Percentiles rank a stretch among this genome's conserved stretches.
phyloP scores from a whole-genome alignment of 2,888 invertebrate species.

The Apotomis betuletana region DNA sequence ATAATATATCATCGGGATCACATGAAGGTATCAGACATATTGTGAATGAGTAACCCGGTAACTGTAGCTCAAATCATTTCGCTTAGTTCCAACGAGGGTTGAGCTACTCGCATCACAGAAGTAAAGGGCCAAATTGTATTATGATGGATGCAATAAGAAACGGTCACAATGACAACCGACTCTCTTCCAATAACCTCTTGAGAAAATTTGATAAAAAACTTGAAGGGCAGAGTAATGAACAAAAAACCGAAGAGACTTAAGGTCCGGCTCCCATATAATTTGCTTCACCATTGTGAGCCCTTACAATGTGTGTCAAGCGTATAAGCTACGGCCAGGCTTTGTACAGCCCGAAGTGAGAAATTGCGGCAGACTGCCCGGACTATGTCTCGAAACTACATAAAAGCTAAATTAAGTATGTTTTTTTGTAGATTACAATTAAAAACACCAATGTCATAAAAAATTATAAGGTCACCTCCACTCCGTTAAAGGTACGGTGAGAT shows the following conservation, averaged over 20 bases:
- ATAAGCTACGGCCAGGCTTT: slow-evolving; percentile 42
- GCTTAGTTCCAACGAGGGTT: not conserved
- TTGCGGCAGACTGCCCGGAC: slow-evolving; percentile 13
- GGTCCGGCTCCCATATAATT: slow-evolving; percentile 41
- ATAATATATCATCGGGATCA: too few species aligned
- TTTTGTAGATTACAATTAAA: too few species aligned
- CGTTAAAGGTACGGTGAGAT: too few species aligned
- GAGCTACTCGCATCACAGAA: slow-evolving; percentile 3
- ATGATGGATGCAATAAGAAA: slow-evolving; percentile 30
- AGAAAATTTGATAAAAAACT: slow-evolving; percentile 28
- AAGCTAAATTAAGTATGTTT: not conserved
- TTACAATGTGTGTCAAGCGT: slow-evolving; percentile 42
- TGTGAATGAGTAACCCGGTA: not conserved
- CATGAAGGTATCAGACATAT: not conserved
- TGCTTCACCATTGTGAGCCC: slow-evolving; percentile 42
- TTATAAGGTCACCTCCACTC: too few species aligned
- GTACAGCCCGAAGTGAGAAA: slow-evolving; percentile 26
- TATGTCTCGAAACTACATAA: slow-evolving; percentile 8
- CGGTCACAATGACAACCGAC: slow-evolving; percentile 13
- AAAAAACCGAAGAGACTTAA: slow-evolving; percentile 32
- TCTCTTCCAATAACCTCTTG: slow-evolving; percentile 23
- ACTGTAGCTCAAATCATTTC: not conserved
- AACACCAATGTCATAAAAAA: too few species aligned
- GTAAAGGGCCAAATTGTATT: slow-evolving; percentile 21
- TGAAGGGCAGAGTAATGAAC: slow-evolving; percentile 24